Evolutionary conservation across 2,113 vertebrate species (phyloP), one percentile per base, ranked within the genome.

Genomic region (Sinocyclocheilus anophthalmus): DNA sequence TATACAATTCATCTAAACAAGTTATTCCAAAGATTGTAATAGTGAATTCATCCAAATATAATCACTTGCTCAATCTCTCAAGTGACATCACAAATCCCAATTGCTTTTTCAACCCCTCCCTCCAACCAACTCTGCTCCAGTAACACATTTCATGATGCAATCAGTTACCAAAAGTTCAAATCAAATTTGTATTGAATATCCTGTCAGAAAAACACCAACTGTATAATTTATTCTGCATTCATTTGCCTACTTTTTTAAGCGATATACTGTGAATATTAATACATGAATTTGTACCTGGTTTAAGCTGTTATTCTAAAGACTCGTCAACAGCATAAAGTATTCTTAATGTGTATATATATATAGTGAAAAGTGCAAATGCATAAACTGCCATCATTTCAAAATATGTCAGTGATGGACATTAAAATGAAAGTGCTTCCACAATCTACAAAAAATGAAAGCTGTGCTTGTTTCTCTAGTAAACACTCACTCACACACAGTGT

Each of bases 321-420:
- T 75, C 20, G 5, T 42, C 10, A 73, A 42, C 18, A 37, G 53
- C 53, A 24, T 61, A 7, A 42, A 30, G 24, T 4, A 42, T 33
- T 75, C 20, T 24, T 57, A 57, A 59, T 59, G 7, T 20, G 2
- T 39, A 22, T 22, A 39, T 24, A 45, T 22, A 39, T 24, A 88
- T 18, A 59, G 9, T 20, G 12, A 42, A 59, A 87, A 87, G 89
- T 92, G 90, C 89, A 92, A 91, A 90, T 82, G 80, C 73, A 90
- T 89, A 91, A 92, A 91, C 89, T 94, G 90, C 90, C 87, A 26
- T 59, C 11, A 89, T 87, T 59, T 83, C 70, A 67, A 76, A 22
- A 37, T 85, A 67, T 57, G 18, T 76, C 87, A 81, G 70, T 22
- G n/a, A 63, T n/a, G 22, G 9, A n/a, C 69, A 55, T 42, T 53